Evolutionary conservation across 2,888 invertebrate genomes (phyloP).

Genomic region (Drosophila acutilabella): DNA sequence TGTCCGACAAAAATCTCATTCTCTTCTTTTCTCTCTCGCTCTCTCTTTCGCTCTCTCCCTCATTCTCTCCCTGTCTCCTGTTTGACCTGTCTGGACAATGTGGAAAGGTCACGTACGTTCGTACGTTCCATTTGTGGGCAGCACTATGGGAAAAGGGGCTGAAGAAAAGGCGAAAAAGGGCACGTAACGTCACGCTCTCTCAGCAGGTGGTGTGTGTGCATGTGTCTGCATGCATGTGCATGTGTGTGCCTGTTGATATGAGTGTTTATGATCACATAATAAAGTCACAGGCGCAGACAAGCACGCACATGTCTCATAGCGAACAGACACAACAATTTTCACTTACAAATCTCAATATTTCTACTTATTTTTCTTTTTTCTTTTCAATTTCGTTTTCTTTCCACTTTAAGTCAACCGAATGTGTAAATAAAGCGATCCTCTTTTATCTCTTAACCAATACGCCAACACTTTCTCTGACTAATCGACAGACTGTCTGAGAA

Average conservation of each 20-base stretch:
- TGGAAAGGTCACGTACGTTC: slow-evolving; percentile 37
- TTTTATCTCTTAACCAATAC: background rate
- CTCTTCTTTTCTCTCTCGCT: background rate
- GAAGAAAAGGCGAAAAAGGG: slow-evolving; percentile 20
- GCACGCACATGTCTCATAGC: slow-evolving; percentile 14
- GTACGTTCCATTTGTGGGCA: slow-evolving; percentile 18
- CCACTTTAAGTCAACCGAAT: background rate
- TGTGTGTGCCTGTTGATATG: slow-evolving; percentile 11
- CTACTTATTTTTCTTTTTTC: background rate
- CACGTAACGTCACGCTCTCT: slow-evolving; percentile 38
- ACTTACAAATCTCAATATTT: slow-evolving; percentile 1
- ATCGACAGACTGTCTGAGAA: background rate
- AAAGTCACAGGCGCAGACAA: slow-evolving; percentile 23
- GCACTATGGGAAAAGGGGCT: slow-evolving; percentile 10
- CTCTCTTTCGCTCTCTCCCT: background rate
- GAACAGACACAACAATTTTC: background rate
- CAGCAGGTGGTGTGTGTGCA: slow-evolving; percentile 36
- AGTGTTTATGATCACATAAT: slow-evolving; percentile 17
- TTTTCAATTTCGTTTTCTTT: background rate
- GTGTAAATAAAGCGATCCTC: background rate
- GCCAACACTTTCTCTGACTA: background rate
- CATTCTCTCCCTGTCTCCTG: background rate
- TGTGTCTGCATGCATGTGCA: background rate
- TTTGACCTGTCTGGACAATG: slow-evolving; percentile 23
- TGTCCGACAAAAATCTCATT: slow-evolving; percentile 3